Base-by-base conservation (phyloP, 2,113 vertebrate species). In the Antigone vipio region DNA sequence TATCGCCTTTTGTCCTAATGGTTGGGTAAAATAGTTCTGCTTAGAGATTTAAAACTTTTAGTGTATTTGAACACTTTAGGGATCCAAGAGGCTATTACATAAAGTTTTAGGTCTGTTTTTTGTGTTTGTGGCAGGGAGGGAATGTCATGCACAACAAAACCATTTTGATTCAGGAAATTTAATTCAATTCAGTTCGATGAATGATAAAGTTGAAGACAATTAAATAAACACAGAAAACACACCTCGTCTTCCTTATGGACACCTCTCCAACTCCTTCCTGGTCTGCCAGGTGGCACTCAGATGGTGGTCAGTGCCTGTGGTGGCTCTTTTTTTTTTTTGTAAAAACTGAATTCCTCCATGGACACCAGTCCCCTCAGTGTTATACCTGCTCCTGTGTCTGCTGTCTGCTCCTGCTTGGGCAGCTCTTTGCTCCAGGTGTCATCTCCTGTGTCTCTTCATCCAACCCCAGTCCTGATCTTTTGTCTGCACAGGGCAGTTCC, bases 361-460 rank as follows among this genome's bases (percentile, higher is more conserved):
- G 26, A 26, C 20, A 22, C 34, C 9, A 58, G 11, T 49, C 27
- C 9, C 7, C 15, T 47, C 34, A 22, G 5, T 47, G 6, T 59
- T 32, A 34, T 2, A 15, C 12, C 7, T 63, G 1, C 16, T 79
- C 9, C 15, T 2, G 0, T 29, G 15, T 75, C 52, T 82, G 18
- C 63, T 71, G 3, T 53, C 6, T 73, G 21, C 24, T 83, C 24
- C 45, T 89, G 24, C 19, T 19, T 58, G 30, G 34, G 20, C 34
- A 79, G 30, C 47, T 38, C 22, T 82, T 85, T 27, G 42, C 66
- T 79, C 12, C 19, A 30, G 32, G 10, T 71, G 16, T 50, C 18
- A 79, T 56, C 0, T 0, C 12, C 22, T 2, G 0, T 32, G 14
- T n/a, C 19, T 42, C 23, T 47, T 19, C 13, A 17, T 75, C 23